These are phyloP conservation scores for Noturus placidus DNA, from an alignment of 2,113 vertebrate genomes.

Conservation along the genomic window DNA sequence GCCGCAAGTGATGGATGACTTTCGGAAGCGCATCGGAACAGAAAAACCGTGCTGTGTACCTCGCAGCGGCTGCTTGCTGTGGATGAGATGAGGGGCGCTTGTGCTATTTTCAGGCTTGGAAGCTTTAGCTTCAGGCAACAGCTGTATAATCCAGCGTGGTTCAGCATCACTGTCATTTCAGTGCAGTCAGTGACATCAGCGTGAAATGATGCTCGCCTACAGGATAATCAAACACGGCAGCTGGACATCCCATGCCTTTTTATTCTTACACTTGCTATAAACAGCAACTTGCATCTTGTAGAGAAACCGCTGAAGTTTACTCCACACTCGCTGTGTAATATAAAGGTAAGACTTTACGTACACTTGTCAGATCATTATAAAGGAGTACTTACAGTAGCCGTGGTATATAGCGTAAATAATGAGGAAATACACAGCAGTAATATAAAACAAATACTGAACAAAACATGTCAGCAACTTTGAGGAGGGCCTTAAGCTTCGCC, in stretches of 20 bases:
- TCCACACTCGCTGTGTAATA: background rate
- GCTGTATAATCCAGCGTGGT: background rate
- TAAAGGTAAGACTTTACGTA: background rate
- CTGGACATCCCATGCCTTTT: background rate
- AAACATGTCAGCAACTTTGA: background rate
- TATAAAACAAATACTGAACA: background rate
- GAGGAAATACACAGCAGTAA: background rate
- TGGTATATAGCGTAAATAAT: background rate
- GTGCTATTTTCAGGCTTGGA: slow-evolving; percentile 5
- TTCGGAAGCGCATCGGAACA: background rate
- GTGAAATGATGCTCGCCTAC: background rate
- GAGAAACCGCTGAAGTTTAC: background rate
- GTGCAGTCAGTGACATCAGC: background rate
- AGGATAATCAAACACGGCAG: background rate
- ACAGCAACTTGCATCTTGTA: background rate
- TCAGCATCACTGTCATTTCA: background rate
- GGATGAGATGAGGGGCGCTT: background rate
- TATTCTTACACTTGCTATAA: background rate
- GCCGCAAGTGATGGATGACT: background rate
- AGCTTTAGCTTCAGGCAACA: background rate
- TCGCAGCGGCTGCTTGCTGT: background rate
- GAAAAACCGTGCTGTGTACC: background rate
- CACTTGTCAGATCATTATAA: background rate
- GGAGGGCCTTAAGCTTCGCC: background rate
- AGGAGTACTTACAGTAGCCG: background rate